phyloP scores from a whole-genome alignment of 2,888 invertebrate genomes.

The Steinernema scapterisci region DNA sequence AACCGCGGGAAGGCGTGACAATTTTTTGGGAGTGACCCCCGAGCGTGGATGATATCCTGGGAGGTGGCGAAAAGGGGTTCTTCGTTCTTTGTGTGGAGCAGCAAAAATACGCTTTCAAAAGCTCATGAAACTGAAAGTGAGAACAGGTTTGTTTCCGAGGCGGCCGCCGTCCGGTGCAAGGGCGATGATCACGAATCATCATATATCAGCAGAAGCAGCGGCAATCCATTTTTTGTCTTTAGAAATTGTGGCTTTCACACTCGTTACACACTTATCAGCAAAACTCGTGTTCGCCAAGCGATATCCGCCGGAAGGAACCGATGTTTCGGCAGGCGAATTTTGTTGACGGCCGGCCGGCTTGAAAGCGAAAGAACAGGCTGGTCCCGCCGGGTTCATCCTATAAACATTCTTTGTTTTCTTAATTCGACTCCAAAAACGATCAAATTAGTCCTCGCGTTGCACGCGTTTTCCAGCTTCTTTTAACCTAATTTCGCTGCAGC shows the following conservation, averaged over 20 bases:
- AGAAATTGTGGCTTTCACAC: conserved; percentile 25
- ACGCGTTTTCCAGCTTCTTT: neutral
- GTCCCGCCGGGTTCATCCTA: neutral
- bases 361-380: too few species aligned
- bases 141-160: conserved; percentile 5
- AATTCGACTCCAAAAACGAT: neutral
- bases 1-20: too few species aligned
- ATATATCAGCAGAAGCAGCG: neutral
- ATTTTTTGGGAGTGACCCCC: too few species aligned
- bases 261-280: conserved; percentile 24
- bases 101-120: neutral
- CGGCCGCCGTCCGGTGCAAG: neutral
- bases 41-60: too few species aligned
- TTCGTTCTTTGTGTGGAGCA: neutral
- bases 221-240: conserved; percentile 1
- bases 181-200: conserved; percentile 6
- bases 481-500: neutral
- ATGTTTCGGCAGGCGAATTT: neutral
- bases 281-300: neutral
- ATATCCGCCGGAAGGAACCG: neutral
- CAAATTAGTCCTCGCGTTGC: neutral
- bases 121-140: neutral
- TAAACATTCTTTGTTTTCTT: neutral
- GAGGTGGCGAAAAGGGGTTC: too few species aligned
- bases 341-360: neutral